Evolutionary conservation across 1,140 invertebrate species (phyloP), one percentile per base, ranked within the genome.

Genomic region (Dendrolimus kikuchii): DNA sequence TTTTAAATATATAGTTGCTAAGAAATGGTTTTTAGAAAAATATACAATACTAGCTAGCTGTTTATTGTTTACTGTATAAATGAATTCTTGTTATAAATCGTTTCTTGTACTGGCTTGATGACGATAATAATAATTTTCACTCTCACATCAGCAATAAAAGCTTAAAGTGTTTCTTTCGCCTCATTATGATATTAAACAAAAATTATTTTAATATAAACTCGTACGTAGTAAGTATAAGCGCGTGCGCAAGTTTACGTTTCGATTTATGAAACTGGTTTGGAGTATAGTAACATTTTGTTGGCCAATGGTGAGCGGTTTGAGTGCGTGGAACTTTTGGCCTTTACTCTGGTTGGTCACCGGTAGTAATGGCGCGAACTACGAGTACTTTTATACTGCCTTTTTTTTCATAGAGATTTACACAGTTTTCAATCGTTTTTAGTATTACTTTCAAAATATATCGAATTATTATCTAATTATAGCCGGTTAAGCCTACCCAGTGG

Each of bases 241-340:
- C 53, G 56, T 42, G 62, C 57, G 59, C 55, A 62, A 62, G 57
- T 50, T 57, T 60, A 46, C 54, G 48, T 53, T 55, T 53, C 59
- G 48, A 60, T 51, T 55, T 61, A 23, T 55, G 38, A 60, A 64
- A 68, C 64, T 56, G 48, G 62, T 73, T 67, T 59, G 51, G 62
- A 64, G 58, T 3, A 23, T 73, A 68, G 58, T 73, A 71, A 71
- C 66, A 57, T 51, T 66, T 76, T 77, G 23, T 68, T 50, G 53
- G 57, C 74, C 74, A 77, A 80, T 76, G 41, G 57, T 53, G 41
- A 43, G 38, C 40, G 53, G 59, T 56, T 59, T 59, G 63, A 65
- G 77, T 81, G 78, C 77, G 70, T 73, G 63, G 77, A 81, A 81
- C 77, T 67, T 61, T 68, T 77, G 71, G 70, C 76, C 76, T 79